Conservation (phyloP, 2,888 invertebrate species). For the Leptopterna dolabrata region DNA sequence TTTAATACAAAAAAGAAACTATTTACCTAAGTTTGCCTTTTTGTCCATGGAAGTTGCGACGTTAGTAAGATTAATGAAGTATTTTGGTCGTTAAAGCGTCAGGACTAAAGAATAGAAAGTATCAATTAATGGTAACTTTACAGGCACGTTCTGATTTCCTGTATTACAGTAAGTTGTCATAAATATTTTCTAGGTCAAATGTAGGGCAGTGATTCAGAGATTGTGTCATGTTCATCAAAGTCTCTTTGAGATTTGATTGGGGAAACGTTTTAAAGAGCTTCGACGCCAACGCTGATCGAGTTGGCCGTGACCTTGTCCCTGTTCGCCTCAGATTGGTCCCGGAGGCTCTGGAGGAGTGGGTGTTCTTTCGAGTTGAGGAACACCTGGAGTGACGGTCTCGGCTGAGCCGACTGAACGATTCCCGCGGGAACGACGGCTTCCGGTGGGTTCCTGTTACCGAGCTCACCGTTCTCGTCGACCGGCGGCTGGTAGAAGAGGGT, state of each 20-base stretch:
- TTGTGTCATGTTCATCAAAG: conserved; percentile 35
- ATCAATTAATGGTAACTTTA: conserved; percentile 41
- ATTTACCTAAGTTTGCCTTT: not conserved
- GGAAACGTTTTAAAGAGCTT: conserved; percentile 53
- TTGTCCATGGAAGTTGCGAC: not conserved
- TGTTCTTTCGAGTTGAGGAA: conserved; percentile 68
- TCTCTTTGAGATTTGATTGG: not conserved
- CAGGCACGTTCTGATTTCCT: conserved; percentile 23
- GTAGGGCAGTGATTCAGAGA: conserved; percentile 28
- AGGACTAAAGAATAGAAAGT: conserved; percentile 8
- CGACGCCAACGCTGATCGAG: conserved; percentile 58
- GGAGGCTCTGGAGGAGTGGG: conserved; percentile 66
- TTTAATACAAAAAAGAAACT: conserved; percentile 12
- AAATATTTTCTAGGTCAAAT: conserved; percentile 5
- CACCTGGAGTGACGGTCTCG: conserved; percentile 65
- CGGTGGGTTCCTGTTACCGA: conserved; percentile 64
- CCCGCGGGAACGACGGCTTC: conserved; percentile 68
- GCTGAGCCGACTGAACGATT: conserved; percentile 69
- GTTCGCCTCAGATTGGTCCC: conserved; percentile 67
- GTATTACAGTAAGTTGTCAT: not conserved
- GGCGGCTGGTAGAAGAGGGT: conserved; percentile 63
- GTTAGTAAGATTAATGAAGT: not conserved
- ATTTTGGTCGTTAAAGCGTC: not conserved
- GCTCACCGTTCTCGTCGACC: conserved; percentile 61
- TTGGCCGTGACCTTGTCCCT: conserved; percentile 59